Evolutionary conservation across 2,888 invertebrate species (phyloP), one percentile per base, ranked within the genome.

Genomic region (Osmoderma eremita): DNA sequence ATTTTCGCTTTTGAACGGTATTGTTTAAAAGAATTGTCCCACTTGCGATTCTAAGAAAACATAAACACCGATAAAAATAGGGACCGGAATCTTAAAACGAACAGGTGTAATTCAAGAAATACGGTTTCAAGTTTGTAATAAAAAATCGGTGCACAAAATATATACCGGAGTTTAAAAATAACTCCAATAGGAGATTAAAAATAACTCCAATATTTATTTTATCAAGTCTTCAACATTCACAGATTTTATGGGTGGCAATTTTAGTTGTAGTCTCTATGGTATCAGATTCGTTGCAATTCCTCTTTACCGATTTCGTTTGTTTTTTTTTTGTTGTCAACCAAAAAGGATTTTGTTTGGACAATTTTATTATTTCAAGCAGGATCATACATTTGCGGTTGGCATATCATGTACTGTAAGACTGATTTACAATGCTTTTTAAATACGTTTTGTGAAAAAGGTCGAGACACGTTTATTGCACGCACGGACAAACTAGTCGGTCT

Each of bases 1-100:
- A 12, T 15, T 36, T 30, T 30, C 36, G 36, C 17, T 38, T 53
- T 30, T 17, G 17, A 12, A 10, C 36, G 6, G 36, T 53, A 36
- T 36, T 53, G 18, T 53, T 36, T 53, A 53, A 53, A 8, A 53
- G 17, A 53, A 53, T 53, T 17, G 53, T 53, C 2, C 53, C 30
- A 36, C 6, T 53, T 53, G 6, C 15, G 17, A 8, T 53, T 53
- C 53, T 6, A 38, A 17, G 53, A 53, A 53, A 38, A 53, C 8
- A 3, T 53, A 53, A 53, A 6, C 30, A 5, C 30, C 3, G 30
- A 30, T 30, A 30, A 30, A 30, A 36, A n/a, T 1, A 22, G 22
- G 3, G 5, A n/a, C 2, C 12, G 50, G n/a, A 20, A 50, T 36
- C 2, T 53, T 36, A 10, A 36, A 18, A 38, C 2, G 5, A 53